Percentiles rank a stretch among this genome's conserved stretches.
Conservation (phyloP, 2,113 vertebrate genomes). For the Colinus virginianus region DNA sequence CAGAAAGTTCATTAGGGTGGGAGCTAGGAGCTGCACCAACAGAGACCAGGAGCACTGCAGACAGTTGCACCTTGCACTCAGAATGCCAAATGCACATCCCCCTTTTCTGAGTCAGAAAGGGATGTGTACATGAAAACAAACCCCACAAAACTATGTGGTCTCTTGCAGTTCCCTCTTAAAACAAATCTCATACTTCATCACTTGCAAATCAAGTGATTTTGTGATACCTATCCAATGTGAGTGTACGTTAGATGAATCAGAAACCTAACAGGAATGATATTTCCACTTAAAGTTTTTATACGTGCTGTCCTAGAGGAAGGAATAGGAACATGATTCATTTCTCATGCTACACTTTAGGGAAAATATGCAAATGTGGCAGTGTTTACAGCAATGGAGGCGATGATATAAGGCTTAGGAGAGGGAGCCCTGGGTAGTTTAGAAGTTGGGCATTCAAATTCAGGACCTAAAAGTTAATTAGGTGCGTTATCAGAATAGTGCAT, state of each 20-base stretch:
- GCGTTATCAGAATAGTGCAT: not conserved
- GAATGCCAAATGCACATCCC: not conserved
- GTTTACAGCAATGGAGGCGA: not conserved
- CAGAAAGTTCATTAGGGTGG: not conserved
- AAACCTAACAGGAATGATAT: too few species aligned
- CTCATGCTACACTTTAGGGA: not conserved
- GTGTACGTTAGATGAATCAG: not conserved
- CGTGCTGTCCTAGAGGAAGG: not conserved
- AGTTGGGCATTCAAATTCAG: not conserved
- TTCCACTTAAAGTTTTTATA: not conserved
- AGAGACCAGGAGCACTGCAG: not conserved
- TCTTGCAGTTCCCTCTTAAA: not conserved
- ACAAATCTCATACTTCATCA: not conserved
- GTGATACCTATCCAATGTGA: not conserved
- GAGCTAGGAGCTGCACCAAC: not conserved
- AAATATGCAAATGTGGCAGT: not conserved
- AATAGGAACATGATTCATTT: not conserved
- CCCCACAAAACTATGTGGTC: not conserved
- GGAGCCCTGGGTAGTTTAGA: not conserved
- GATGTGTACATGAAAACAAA: not conserved
- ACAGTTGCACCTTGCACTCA: not conserved
- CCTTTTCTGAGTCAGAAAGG: not conserved
- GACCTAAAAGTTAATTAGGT: not conserved
- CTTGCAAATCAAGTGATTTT: slow-evolving; percentile 22
- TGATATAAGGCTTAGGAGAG: not conserved